Percentiles rank a stretch among this genome's conserved stretches.
These are phyloP conservation scores for Siniperca undulata DNA, from an alignment of 2,797 vertebrate genomes.

Conservation along the genomic window DNA sequence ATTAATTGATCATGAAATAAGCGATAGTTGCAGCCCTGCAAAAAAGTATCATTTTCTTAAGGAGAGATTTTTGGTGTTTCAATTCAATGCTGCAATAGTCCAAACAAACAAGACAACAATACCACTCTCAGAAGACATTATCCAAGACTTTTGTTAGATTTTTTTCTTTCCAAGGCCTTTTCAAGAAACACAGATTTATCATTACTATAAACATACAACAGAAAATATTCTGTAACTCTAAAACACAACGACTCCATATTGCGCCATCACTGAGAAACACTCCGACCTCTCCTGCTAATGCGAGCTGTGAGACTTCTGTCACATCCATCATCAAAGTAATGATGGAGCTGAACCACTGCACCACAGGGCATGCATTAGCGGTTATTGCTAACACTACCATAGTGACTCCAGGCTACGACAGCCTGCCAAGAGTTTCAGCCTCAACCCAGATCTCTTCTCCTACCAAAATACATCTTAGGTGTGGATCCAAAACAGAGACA, in stretches of 20 bases:
- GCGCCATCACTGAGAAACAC: background rate
- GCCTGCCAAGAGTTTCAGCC: conserved; percentile 64
- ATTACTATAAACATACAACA: background rate
- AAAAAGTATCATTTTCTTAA: background rate
- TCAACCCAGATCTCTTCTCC: conserved; percentile 50
- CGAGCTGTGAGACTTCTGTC: conserved; percentile 56
- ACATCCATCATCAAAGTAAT: conserved; percentile 67
- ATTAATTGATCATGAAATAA: background rate
- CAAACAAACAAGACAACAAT: background rate
- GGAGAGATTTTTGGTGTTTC: background rate
- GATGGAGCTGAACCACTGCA: conserved; percentile 53
- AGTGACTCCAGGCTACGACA: conserved; percentile 41
- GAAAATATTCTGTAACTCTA: conserved; percentile 7
- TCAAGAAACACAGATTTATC: background rate
- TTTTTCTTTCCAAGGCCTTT: background rate
- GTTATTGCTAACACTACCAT: conserved; percentile 65
- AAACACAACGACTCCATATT: background rate
- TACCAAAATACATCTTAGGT: conserved; percentile 62
- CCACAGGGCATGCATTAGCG: conserved; percentile 66
- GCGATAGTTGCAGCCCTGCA: background rate
- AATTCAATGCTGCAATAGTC: background rate
- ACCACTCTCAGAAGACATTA: background rate
- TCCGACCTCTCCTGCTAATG: conserved; percentile 23
- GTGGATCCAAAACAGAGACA: conserved; percentile 71
- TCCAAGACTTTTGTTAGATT: background rate